Evolutionary conservation across 2,797 vertebrate species (phyloP).

Genomic region (Hippocampus kuda): DNA sequence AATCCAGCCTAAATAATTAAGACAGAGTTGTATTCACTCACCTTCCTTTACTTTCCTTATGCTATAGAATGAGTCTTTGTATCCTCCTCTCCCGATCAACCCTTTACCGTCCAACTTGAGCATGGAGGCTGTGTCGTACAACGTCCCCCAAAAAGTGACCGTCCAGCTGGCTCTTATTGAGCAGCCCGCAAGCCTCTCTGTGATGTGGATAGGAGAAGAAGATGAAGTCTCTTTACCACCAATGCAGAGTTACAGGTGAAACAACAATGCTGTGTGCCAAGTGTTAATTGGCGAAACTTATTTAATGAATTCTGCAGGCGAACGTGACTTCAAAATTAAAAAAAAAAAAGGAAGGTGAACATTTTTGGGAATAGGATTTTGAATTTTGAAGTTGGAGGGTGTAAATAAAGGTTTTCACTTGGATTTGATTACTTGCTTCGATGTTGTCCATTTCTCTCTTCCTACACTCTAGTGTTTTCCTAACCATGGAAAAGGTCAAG

Average conservation of each 20-base stretch:
- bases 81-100: constrained; percentile 49
- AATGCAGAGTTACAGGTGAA: constrained; percentile 60
- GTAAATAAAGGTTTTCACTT: not conserved
- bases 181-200: constrained; percentile 44
- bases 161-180: constrained; percentile 54
- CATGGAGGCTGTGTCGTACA: constrained; percentile 38
- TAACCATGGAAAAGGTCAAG: constrained; percentile 39
- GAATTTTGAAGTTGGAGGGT: no score
- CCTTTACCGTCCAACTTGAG: constrained; percentile 37
- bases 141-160: constrained; percentile 42
- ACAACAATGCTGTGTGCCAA: not conserved
- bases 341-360: no score
- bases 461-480: constrained; percentile 33
- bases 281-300: not conserved
- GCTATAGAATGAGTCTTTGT: constrained; percentile 15
- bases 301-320: not conserved
- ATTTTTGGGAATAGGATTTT: no score
- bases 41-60: not conserved
- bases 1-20: not conserved
- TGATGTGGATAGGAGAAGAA: constrained; percentile 51
- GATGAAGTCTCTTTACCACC: constrained; percentile 37
- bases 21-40: not conserved
- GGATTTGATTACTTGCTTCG: not conserved
- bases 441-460: not conserved
- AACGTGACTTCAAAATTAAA: no score